These are phyloP conservation scores for Diabrotica undecimpunctata DNA, from an alignment of 1,140 invertebrate genomes.

Conservation along the genomic window DNA sequence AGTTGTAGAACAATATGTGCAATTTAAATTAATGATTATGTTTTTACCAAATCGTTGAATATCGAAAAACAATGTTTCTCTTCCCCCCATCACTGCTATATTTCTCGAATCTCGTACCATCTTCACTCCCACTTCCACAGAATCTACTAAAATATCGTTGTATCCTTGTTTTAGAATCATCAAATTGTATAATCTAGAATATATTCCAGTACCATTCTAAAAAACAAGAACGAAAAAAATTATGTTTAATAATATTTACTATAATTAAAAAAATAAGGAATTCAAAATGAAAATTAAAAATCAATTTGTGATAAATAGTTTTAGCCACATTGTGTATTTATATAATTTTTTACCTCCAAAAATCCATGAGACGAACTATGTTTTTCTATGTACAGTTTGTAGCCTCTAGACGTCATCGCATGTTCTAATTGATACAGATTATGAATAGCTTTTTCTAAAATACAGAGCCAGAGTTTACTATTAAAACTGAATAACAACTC, in stretches of 20 bases:
- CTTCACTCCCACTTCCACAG: conserved; percentile 62
- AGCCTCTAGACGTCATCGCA: conserved; percentile 58
- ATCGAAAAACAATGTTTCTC: conserved; percentile 68
- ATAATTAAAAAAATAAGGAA: too few relatives aligned
- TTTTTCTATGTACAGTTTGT: conserved; percentile 62
- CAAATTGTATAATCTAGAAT: conserved; percentile 58
- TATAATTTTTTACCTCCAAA: conserved; percentile 52
- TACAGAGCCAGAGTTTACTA: neutral
- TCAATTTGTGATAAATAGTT: too few relatives aligned
- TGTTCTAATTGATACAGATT: conserved; percentile 58
- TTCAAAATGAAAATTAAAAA: too few relatives aligned
- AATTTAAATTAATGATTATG: too few relatives aligned
- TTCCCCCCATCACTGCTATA: conserved; percentile 61
- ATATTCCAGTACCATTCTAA: conserved; percentile 70
- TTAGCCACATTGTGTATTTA: too few relatives aligned
- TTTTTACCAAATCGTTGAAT: conserved; percentile 61
- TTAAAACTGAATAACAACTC: neutral
- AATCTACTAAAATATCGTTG: conserved; percentile 53
- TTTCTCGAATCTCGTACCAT: conserved; percentile 54
- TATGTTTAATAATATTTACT: neutral
- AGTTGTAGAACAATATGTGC: too few relatives aligned
- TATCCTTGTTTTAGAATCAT: conserved; percentile 55
- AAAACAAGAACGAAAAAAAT: conserved; percentile 12
- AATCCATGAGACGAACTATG: conserved; percentile 65
- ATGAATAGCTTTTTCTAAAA: conserved; percentile 59